Percentiles rank a stretch among this genome's conserved stretches.
phyloP scores from a whole-genome alignment of 2,888 invertebrate genomes.

The Suillia variegata region DNA sequence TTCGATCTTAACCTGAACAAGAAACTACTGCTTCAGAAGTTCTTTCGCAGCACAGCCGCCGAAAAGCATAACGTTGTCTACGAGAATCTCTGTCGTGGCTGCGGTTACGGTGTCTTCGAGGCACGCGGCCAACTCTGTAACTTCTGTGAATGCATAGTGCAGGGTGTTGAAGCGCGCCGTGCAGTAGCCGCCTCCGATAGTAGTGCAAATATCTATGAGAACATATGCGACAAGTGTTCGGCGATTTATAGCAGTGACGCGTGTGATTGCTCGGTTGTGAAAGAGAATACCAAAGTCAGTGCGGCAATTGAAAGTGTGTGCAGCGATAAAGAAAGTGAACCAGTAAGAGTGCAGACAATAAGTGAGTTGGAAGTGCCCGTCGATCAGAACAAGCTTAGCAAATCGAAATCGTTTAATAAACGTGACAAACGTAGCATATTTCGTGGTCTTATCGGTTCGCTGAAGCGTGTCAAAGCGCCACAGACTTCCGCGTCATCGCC shows the following conservation, averaged over 20 bases:
- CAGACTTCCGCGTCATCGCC: slow-evolving; percentile 14
- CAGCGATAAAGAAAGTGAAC: not conserved
- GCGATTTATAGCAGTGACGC: slow-evolving; percentile 48
- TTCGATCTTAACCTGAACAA: slow-evolving; percentile 14
- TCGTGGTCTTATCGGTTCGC: slow-evolving; percentile 46
- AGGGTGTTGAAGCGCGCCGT: slow-evolving; percentile 37
- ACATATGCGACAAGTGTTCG: slow-evolving; percentile 56
- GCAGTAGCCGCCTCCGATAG: slow-evolving; percentile 18
- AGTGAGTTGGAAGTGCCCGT: slow-evolving; percentile 14
- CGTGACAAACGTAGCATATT: slow-evolving; percentile 35
- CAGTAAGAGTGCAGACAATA: too few relatives aligned
- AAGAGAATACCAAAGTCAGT: not conserved
- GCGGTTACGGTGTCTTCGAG: slow-evolving; percentile 57
- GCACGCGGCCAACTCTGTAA: slow-evolving; percentile 55
- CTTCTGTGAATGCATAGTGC: slow-evolving; percentile 55
- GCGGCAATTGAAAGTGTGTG: not conserved
- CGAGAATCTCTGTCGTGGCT: slow-evolving; percentile 58
- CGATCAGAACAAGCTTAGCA: slow-evolving; percentile 24
- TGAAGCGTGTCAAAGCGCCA: slow-evolving; percentile 36
- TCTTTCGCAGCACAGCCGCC: slow-evolving; percentile 46
- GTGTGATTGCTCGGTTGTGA: slow-evolving; percentile 34
- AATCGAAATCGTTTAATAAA: slow-evolving; percentile 37
- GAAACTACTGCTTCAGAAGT: slow-evolving; percentile 45
- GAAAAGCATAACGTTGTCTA: slow-evolving; percentile 38
- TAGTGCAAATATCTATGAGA: slow-evolving; percentile 54